Conservation (phyloP, 2,113 vertebrate genomes). For the Formicarius rufipectus region DNA sequence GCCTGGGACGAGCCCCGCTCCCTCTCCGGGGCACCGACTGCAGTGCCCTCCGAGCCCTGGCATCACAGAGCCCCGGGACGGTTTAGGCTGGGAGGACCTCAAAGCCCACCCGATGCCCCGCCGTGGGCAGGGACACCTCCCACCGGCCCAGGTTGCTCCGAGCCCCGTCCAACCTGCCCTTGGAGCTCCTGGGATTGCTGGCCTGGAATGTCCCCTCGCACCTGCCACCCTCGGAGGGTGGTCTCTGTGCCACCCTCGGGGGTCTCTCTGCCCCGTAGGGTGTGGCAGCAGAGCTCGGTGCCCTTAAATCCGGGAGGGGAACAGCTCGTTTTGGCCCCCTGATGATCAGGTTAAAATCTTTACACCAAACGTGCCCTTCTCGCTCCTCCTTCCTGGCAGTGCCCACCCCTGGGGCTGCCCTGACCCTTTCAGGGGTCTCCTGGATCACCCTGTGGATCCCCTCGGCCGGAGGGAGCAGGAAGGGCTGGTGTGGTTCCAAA, state of each 20-base stretch:
- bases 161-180: background rate
- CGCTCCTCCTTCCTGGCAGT: rapidly evolving
- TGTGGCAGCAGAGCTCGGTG: background rate
- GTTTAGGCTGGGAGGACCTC: background rate
- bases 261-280: background rate
- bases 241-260: rapidly evolving
- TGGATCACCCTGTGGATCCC: background rate
- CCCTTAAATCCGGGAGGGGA: rapidly evolving
- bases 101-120: background rate
- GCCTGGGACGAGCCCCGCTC: too few species aligned
- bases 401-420: background rate
- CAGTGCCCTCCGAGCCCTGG: rapidly evolving
- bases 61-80: too few species aligned
- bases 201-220: background rate
- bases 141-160: background rate
- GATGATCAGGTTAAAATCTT: rapidly evolving
- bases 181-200: background rate
- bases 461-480: rapidly evolving
- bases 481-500: background rate
- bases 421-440: background rate
- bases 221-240: too few species aligned
- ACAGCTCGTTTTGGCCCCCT: rapidly evolving
- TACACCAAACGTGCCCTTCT: rapidly evolving
- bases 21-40: background rate
- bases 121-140: background rate